Evolutionary conservation across 2,113 vertebrate genomes (phyloP).

Genomic region (Paratilapia polleni): DNA sequence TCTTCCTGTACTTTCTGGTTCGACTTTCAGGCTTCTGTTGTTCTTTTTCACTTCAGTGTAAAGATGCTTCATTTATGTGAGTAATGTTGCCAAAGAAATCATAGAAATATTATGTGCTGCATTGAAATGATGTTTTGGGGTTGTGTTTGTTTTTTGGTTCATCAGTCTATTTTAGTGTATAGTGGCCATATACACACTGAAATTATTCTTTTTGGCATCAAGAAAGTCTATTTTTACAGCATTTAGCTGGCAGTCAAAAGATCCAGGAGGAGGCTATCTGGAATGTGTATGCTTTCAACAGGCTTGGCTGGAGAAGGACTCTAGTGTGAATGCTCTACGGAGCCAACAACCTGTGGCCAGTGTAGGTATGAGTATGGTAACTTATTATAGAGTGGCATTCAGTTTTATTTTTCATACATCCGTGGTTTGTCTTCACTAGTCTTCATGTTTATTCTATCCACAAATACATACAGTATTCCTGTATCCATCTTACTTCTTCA

Average conservation of each 20-base stretch:
- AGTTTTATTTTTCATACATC: neutral
- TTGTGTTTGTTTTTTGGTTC: neutral
- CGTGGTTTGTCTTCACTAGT: neutral
- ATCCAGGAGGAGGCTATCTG: neutral
- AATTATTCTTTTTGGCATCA: neutral
- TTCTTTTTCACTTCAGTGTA: slow-evolving; percentile 6
- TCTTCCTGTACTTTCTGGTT: slow-evolving; percentile 10
- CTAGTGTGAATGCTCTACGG: neutral
- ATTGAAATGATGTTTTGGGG: neutral
- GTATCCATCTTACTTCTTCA: neutral
- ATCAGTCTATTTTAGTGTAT: neutral
- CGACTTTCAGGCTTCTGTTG: slow-evolving; percentile 5
- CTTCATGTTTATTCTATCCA: slow-evolving; percentile 6
- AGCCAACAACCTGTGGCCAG: neutral
- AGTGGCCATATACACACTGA: neutral
- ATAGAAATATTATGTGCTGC: slow-evolving; percentile 1
- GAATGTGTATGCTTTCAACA: neutral
- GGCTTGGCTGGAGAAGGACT: neutral
- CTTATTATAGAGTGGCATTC: no score
- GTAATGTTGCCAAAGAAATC: neutral
- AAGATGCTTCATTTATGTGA: slow-evolving; percentile 1
- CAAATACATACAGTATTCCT: neutral
- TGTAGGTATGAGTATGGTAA: neutral
- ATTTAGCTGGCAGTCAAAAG: neutral
- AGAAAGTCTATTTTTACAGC: neutral